Evolutionary conservation across 2,113 vertebrate species (phyloP), one percentile per base, ranked within the genome.

Genomic region (Oxygymnocypris stewartii): DNA sequence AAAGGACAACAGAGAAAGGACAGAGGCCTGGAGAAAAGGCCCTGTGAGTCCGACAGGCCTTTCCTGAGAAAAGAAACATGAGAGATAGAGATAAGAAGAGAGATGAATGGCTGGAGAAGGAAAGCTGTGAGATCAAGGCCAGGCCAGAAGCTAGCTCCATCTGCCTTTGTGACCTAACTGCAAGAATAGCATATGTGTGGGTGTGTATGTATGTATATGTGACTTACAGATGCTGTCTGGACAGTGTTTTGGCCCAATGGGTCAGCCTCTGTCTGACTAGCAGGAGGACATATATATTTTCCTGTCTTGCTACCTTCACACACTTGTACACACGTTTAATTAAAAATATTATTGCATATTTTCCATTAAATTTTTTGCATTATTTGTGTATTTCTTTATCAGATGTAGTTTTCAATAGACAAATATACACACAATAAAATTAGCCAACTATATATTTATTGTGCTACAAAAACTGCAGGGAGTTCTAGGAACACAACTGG

Each of bases 231-330:
- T 94, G 90, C 91, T 91, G 81, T 77, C 83, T 89, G 73, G 78
- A 79, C 69, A 67, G 88, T 85, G 88, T 75, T 25, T 23, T 83
- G 92, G 91, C 85, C 88, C 87, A 63, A 57, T 88, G 87, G 95
- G 94, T 96, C 94, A 94, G 63, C 37, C 88, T 89, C 87, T 95
- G 94, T 96, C 94, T 94, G 63, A 35, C 88, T 79, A 76, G 67
- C 14, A 49, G 13, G 84, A 71, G 31, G 20, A 44, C 61, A 9
- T 44, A 71, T 54, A 80, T 86, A 90, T 93, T 90, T 93, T 92
- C 86, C 89, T 88, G 84, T n/a, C 63, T 67, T 67, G 25, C 6
- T 28, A 5, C n/a, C 63, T 67, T 28, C 28, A 67, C 63, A 67
- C 12, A 28, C 25, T 28, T 67, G n/a, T 25, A 71, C 31, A 71